phyloP scores from a whole-genome alignment of 92 coral and sea anemone species.

The Plumapathes pennacea region DNA sequence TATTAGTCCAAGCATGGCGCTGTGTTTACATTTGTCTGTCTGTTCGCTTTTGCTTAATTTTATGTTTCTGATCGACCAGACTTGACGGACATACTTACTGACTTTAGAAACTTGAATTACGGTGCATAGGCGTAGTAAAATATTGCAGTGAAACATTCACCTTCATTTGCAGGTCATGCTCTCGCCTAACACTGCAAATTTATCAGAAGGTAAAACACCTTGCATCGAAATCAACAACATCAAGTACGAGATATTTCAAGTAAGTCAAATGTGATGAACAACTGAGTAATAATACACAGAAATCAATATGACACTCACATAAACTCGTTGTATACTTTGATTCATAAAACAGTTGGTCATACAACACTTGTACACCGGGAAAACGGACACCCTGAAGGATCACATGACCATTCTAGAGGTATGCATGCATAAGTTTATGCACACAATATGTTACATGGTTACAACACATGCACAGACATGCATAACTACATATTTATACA shows the following conservation, averaged over 20 bases:
- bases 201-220: slow-evolving; percentile 35
- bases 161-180: slow-evolving; percentile 47
- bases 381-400: slow-evolving; percentile 27
- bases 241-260: slow-evolving; percentile 69
- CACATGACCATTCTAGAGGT: slow-evolving; percentile 67
- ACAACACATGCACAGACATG: too few relatives aligned
- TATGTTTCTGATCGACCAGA: too few relatives aligned
- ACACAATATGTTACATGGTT: not conserved
- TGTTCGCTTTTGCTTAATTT: not conserved
- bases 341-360: slow-evolving; percentile 54
- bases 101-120: too few relatives aligned
- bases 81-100: too few relatives aligned
- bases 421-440: not conserved
- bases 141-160: not conserved
- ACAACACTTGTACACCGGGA: slow-evolving; percentile 76
- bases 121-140: too few relatives aligned
- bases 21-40: not conserved
- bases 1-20: too few relatives aligned
- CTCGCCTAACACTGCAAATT: slow-evolving; percentile 31
- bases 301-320: too few relatives aligned
- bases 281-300: not conserved
- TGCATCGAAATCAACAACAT: slow-evolving; percentile 72
- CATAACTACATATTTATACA: too few relatives aligned
- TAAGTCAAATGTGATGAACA: slow-evolving; percentile 1
- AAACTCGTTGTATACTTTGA: not conserved